Evolutionary conservation across 2,113 vertebrate genomes (phyloP), one percentile per base, ranked within the genome.

Genomic region (Pelodiscus sinensis): DNA sequence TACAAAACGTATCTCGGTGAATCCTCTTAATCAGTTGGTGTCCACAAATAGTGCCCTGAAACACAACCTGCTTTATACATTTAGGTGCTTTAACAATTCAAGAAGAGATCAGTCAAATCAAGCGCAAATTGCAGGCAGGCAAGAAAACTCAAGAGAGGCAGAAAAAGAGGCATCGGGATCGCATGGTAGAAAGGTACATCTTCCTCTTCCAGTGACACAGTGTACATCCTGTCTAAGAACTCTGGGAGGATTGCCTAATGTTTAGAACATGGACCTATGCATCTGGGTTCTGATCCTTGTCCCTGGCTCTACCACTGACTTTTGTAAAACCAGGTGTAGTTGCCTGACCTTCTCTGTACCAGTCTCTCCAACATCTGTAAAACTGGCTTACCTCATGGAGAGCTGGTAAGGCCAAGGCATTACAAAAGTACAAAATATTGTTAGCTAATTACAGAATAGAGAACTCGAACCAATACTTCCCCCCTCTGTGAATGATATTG

Each of bases 101-200:
- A 81, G 99, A 99, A 62, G 98, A 99, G 52, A 95, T 90, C 57
- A 82, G 96, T 50, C 98, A 98, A 89, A 94, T 95, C 79, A 98
- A 98, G 83, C 97, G 94, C 86, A 98, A 98, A 82, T 94, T 97
- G 62, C 98, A 97, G 91, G 96, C 95, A 9, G 96, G 95, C 55
- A 98, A 95, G 95, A 98, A 97, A 77, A 95, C 91, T 22, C 98
- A 97, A 31, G 98, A 97, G 3, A 98, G 98, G 90, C 98, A 98
- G 83, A 99, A 98, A 96, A 98, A 98, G 92, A 97, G 97, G 35
- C 97, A 98, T 50, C 96, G 99, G 85, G 98, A 99, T 54, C 97
- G 98, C 54, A 99, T 99, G 98, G 98, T 99, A 56, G 99, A 99
- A 96, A 99, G 99, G 99, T 99, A 96, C n/a, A 96, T 88, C 2